A percentile compares a stretch with the other conserved stretches of the same genome.
Conservation (phyloP, 2,888 invertebrate species). For the Boloria euphrosyne region DNA sequence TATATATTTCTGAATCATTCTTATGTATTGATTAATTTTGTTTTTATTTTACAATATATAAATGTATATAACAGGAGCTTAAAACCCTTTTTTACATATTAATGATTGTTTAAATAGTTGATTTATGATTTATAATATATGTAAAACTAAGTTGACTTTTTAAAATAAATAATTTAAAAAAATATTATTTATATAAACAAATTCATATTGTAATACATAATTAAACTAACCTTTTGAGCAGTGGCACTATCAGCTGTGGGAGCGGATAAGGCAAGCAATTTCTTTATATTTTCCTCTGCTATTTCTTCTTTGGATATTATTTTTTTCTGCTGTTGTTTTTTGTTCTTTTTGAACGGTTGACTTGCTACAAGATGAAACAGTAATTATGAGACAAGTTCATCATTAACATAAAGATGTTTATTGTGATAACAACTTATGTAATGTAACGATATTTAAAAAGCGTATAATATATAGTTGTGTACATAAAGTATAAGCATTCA, state of each 20-base stretch:
- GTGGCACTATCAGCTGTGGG: slow-evolving; percentile 58
- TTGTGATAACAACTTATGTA: neutral
- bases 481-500: neutral
- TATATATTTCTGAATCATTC: neutral
- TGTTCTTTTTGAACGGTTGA: slow-evolving; percentile 50
- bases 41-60: too few relatives aligned
- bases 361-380: slow-evolving; percentile 28
- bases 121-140: too few relatives aligned
- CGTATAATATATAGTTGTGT: neutral
- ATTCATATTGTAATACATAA: too few relatives aligned
- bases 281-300: slow-evolving; percentile 73
- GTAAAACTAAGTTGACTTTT: too few relatives aligned
- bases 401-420: too few relatives aligned
- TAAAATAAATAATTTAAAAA: too few relatives aligned
- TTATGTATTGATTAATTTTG: too few relatives aligned
- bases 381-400: too few relatives aligned
- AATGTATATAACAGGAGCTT: too few relatives aligned
- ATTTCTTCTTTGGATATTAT: slow-evolving; percentile 50
- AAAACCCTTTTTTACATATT: too few relatives aligned
- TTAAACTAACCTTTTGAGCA: slow-evolving; percentile 71
- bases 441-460: neutral
- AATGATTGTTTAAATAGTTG: too few relatives aligned
- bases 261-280: slow-evolving; percentile 72
- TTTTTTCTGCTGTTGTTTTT: slow-evolving; percentile 47
- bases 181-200: too few relatives aligned